A percentile compares a stretch with the other conserved stretches of the same genome.
These are phyloP conservation scores for Oreotrochilus melanogaster DNA, from an alignment of 2,113 vertebrate genomes.

Conservation along the genomic window DNA sequence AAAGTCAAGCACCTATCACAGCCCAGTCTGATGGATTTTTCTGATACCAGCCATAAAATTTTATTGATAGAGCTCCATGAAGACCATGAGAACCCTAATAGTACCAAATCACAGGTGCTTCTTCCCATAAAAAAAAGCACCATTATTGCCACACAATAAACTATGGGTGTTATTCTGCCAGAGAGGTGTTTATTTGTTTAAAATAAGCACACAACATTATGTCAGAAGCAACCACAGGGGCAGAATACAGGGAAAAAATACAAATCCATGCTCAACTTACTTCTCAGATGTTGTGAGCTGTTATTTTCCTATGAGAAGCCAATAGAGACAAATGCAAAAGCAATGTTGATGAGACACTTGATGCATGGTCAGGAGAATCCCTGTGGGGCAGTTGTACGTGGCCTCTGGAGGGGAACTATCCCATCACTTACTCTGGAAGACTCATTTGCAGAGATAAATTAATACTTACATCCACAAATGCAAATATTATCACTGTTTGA, in stretches of 20 bases:
- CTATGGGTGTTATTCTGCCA: not conserved
- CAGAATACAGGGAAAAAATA: not conserved
- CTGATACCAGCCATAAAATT: not conserved
- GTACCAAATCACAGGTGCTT: not conserved
- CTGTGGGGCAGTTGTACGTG: accelerated
- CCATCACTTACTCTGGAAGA: not conserved
- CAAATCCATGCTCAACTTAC: accelerated
- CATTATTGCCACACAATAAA: not conserved
- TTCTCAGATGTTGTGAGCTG: not conserved
- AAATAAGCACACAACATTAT: not conserved
- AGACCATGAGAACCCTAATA: not conserved
- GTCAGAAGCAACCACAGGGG: accelerated
- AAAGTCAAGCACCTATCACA: not conserved
- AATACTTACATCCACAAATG: not conserved
- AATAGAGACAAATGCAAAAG: not conserved
- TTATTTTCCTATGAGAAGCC: not conserved
- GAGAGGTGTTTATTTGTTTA: not conserved
- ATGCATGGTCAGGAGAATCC: not conserved
- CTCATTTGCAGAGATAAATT: not conserved
- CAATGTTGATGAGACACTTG: not conserved
- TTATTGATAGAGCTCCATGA: not conserved
- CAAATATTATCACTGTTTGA: not conserved
- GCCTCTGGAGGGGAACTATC: not conserved
- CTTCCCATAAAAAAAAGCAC: not conserved
- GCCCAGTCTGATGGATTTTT: not conserved